A percentile compares a stretch with the other conserved stretches of the same genome.
Evolutionary conservation across 2,888 invertebrate genomes (phyloP).

Genomic region (Pimpla rufipes): DNA sequence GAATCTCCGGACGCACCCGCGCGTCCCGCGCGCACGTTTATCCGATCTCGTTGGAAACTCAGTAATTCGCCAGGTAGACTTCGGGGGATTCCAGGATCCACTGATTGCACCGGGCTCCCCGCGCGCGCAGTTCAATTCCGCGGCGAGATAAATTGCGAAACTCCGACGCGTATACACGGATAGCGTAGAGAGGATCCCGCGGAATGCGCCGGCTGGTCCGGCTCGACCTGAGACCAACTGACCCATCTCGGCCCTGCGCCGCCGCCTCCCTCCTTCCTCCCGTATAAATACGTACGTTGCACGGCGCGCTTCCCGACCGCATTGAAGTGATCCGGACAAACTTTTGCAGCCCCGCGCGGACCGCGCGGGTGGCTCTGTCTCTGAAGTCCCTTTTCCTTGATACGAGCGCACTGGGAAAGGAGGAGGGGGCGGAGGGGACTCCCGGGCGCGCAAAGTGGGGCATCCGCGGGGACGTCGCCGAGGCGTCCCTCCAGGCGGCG

Average conservation of each 20-base stretch:
- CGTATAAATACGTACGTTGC: slow-evolving; percentile 55
- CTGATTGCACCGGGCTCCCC: slow-evolving; percentile 69
- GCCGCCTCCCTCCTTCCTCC: slow-evolving; percentile 23
- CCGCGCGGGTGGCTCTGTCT: slow-evolving; percentile 65
- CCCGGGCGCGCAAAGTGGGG: slow-evolving; percentile 43
- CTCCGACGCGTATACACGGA: slow-evolving; percentile 53
- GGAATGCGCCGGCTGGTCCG: slow-evolving; percentile 42
- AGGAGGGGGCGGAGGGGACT: not conserved
- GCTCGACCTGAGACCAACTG: slow-evolving; percentile 37
- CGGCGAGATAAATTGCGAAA: slow-evolving; percentile 71
- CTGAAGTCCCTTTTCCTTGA: slow-evolving; percentile 75
- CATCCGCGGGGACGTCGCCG: slow-evolving; percentile 47
- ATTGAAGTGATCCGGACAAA: slow-evolving; percentile 51
- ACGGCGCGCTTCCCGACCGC: slow-evolving; percentile 1
- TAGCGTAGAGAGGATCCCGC: slow-evolving; percentile 7
- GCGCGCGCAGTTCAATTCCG: slow-evolving; percentile 53
- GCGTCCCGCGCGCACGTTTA: slow-evolving; percentile 17
- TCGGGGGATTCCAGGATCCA: slow-evolving; percentile 63
- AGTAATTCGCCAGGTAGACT: slow-evolving; percentile 69
- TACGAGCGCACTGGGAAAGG: not conserved
- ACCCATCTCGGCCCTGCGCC: not conserved
- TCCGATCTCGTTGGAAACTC: slow-evolving; percentile 43
- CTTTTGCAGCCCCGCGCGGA: slow-evolving; percentile 59
- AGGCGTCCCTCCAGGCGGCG: slow-evolving; percentile 68
- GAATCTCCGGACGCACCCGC: slow-evolving; percentile 32